Evolutionary conservation across 2,797 vertebrate genomes (phyloP), one percentile per base, ranked within the genome.

Genomic region (Amniataba percoides): DNA sequence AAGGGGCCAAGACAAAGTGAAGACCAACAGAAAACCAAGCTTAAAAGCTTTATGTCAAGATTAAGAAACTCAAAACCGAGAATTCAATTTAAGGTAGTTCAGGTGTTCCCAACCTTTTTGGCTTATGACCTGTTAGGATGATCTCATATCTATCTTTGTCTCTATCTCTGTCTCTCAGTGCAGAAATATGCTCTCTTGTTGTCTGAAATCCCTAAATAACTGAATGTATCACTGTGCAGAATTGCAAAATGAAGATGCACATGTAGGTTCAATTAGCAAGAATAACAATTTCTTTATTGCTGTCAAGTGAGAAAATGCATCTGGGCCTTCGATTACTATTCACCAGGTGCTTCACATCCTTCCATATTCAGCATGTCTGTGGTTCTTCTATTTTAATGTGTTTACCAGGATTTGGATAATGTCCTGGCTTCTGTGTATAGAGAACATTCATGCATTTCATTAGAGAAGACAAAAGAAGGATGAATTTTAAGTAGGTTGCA

Each of bases 331-430:
- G 16, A 43, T 34, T 25, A 51, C 6, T 31, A 16, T 5, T 40
- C 3, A 69, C 25, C 49, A 57, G 51, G 23, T 63, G 23, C 19
- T 55, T 25, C 8, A 49, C n/a, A 56, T 56, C 43, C 13, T 23
- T 25, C 61, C 48, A 61, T 2, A 36, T 60, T 49, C 18, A 57
- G 45, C 14, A 61, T 48, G 21, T 59, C 49, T 61, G 8, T 49
- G 42, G 39, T 45, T 3, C 60, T 52, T 61, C 15, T 14, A 42
- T n/a, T 46, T 67, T 48, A 62, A 67, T 51, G 4, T 25, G 48
- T 67, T 84, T 64, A 52, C 14, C 34, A 67, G 52, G 25, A 53
- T 63, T 19, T 65, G 19, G n/a, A 5, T 61, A 14, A n/a, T 42
- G 6, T 16, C 14, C 5, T 25, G 15, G 59, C 56, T 49, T 65